Evolutionary conservation across 2,797 vertebrate species (phyloP).

Genomic region (Eulemur rubriventer): DNA sequence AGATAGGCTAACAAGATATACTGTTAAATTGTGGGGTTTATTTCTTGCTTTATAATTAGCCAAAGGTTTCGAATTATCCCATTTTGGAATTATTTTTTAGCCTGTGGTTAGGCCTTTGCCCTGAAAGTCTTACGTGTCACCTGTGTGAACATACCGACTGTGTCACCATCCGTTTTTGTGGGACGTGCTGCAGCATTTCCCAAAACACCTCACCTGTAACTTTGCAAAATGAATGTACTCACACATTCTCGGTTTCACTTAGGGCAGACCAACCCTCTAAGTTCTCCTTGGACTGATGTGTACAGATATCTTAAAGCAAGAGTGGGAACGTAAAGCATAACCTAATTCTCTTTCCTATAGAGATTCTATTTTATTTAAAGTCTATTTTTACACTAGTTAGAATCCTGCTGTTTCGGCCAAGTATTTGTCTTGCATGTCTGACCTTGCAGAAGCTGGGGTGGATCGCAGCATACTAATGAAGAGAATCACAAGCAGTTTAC

Average conservation of each 20-base stretch:
- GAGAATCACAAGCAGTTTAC: slow-evolving; percentile 73
- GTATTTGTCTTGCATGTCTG: slow-evolving; percentile 81
- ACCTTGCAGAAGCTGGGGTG: slow-evolving; percentile 79
- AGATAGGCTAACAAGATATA: slow-evolving; percentile 19
- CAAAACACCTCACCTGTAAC: slow-evolving; percentile 53
- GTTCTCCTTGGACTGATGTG: slow-evolving; percentile 63
- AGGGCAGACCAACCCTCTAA: slow-evolving; percentile 48
- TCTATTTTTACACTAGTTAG: slow-evolving; percentile 83
- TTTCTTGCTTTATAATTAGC: slow-evolving; percentile 65
- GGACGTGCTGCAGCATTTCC: slow-evolving; percentile 50
- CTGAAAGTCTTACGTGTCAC: background rate
- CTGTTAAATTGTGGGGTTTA: slow-evolving; percentile 19
- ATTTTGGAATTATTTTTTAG: slow-evolving; percentile 46
- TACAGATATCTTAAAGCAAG: slow-evolving; percentile 59
- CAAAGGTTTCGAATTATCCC: slow-evolving; percentile 61
- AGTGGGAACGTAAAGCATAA: slow-evolving; percentile 64
- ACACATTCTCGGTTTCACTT: slow-evolving; percentile 54
- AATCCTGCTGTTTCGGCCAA: slow-evolving; percentile 80
- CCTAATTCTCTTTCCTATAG: slow-evolving; percentile 79
- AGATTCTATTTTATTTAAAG: slow-evolving; percentile 84
- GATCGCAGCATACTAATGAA: slow-evolving; percentile 76
- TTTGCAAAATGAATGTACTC: slow-evolving; percentile 72
- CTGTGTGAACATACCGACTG: background rate
- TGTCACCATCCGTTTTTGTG: slow-evolving; percentile 32
- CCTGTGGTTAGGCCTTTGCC: background rate